A percentile compares a stretch with the other conserved stretches of the same genome.
Evolutionary conservation across 2,113 vertebrate species (phyloP).

Genomic region (Nestor notabilis): DNA sequence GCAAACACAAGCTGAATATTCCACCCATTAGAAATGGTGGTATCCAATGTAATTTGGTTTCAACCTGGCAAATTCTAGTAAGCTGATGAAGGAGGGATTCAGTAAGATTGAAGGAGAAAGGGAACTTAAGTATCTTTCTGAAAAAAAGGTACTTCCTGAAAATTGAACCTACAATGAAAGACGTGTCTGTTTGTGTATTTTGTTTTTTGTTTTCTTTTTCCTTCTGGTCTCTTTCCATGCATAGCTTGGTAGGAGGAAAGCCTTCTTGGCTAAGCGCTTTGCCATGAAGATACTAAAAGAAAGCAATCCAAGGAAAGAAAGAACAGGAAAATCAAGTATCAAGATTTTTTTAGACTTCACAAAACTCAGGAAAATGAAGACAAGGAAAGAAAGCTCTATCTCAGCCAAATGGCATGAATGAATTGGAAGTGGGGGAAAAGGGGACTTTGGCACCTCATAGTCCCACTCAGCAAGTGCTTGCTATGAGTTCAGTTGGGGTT

Average conservation of each 20-base stretch:
- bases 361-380: slow-evolving; percentile 7
- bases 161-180: not conserved
- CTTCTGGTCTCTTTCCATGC: not conserved
- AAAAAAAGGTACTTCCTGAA: not conserved
- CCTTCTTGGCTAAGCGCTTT: not conserved
- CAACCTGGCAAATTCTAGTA: not conserved
- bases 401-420: not conserved
- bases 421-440: not conserved
- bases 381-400: not conserved
- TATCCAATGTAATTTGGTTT: not conserved
- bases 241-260: not conserved
- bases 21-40: not conserved
- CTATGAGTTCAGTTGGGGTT: not conserved
- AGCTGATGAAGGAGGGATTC: not conserved
- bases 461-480: not conserved
- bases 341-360: not conserved
- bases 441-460: not conserved
- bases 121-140: not conserved
- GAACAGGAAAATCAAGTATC: slow-evolving; percentile 15
- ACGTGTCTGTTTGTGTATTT: not conserved
- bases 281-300: not conserved
- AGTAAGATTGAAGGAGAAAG: not conserved
- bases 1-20: not conserved
- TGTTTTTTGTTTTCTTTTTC: not conserved
- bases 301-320: not conserved